Evolutionary conservation across 2,113 vertebrate species (phyloP).

Genomic region (Sturnira hondurensis): DNA sequence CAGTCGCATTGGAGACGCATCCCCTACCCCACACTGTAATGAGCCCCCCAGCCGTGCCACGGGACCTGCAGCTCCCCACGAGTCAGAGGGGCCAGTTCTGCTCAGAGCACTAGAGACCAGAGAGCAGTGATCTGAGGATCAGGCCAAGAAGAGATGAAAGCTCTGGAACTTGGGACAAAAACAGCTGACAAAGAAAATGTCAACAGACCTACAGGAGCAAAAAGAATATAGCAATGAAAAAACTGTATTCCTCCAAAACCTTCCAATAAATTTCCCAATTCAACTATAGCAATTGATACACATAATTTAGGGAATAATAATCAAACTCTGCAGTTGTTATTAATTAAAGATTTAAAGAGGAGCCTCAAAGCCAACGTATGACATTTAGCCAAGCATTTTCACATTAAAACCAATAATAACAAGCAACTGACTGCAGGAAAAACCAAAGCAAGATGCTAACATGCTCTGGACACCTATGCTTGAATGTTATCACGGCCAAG

Average conservation of each 20-base stretch:
- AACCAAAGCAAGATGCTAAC: slow-evolving; percentile 52
- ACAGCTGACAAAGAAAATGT: slow-evolving; percentile 81
- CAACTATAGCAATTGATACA: not conserved
- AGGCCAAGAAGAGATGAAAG: slow-evolving; percentile 51
- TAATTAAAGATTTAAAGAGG: slow-evolving; percentile 36
- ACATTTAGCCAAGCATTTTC: slow-evolving; percentile 75
- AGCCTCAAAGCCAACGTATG: slow-evolving; percentile 52
- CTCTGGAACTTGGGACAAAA: slow-evolving; percentile 60
- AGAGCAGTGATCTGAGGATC: slow-evolving; percentile 60
- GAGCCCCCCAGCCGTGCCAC: too few species aligned
- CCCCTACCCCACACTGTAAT: too few species aligned
- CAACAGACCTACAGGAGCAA: slow-evolving; percentile 23
- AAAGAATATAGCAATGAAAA: slow-evolving; percentile 25
- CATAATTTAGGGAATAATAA: slow-evolving; percentile 1
- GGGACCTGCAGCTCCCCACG: too few species aligned
- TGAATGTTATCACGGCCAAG: slow-evolving; percentile 88
- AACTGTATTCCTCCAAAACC: slow-evolving; percentile 56
- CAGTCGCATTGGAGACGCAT: too few species aligned
- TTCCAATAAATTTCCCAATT: slow-evolving; percentile 45
- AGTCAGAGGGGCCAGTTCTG: too few species aligned
- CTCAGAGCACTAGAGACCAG: not conserved
- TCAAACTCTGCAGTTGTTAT: slow-evolving; percentile 12
- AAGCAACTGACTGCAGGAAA: slow-evolving; percentile 69
- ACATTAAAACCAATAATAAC: too few species aligned
- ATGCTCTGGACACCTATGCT: slow-evolving; percentile 81